These are phyloP conservation scores for Metopolophium dirhodum DNA, from an alignment of 1,140 invertebrate species.

Conservation along the genomic window DNA sequence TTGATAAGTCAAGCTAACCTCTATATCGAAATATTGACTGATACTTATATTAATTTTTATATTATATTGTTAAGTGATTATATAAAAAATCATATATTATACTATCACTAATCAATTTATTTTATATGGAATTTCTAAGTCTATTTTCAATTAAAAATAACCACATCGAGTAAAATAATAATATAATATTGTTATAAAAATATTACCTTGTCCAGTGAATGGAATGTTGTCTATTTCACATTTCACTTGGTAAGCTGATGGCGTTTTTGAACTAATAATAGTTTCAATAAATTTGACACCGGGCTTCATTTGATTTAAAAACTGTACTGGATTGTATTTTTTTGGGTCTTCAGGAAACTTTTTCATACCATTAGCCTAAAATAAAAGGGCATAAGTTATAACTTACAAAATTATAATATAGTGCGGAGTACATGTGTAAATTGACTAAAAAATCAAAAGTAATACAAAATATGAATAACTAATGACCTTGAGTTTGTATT, in stretches of 20 bases:
- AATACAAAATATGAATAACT: not conserved
- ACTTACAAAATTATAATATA: not conserved
- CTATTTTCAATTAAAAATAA: not conserved
- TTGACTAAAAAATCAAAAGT: not conserved
- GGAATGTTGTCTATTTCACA: not conserved
- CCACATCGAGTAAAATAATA: no score
- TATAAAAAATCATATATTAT: no score
- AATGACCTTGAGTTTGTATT: no score
- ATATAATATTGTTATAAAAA: not conserved
- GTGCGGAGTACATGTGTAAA: not conserved
- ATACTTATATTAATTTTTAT: no score
- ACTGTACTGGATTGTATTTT: conserved; percentile 23
- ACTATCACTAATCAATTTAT: no score
- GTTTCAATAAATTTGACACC: conserved; percentile 2
- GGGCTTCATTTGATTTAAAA: conserved; percentile 25
- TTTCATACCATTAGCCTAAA: conserved; percentile 34
- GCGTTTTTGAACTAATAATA: not conserved
- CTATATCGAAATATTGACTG: no score
- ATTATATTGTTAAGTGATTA: no score
- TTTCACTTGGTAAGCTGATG: not conserved
- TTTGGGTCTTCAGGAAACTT: conserved; percentile 27
- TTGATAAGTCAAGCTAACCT: no score
- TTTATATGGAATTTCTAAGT: not conserved
- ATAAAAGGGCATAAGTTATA: not conserved
- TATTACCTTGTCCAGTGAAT: conserved; percentile 33